phyloP scores from a whole-genome alignment of 2,888 invertebrate genomes.

The Xestoiulus laeticollis region DNA sequence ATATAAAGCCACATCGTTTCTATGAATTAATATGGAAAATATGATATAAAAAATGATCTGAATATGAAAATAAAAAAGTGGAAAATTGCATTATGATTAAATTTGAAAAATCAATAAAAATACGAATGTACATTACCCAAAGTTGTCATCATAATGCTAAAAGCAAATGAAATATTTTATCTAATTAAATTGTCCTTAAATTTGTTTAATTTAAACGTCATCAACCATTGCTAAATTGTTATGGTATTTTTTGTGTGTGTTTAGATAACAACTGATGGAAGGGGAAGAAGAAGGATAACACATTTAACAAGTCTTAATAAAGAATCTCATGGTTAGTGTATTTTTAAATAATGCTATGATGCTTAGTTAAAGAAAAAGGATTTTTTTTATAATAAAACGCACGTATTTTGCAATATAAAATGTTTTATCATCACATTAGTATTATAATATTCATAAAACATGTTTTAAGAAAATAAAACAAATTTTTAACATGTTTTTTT shows the following conservation, averaged over 20 bases:
- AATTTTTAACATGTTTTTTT: no score
- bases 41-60: not conserved
- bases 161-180: no score
- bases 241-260: no score
- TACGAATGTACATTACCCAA: not conserved
- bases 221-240: no score
- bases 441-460: no score
- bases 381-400: no score
- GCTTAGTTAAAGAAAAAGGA: no score
- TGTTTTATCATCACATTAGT: no score
- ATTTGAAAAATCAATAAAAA: not conserved
- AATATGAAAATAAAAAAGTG: not conserved
- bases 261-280: not conserved
- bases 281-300: conserved; percentile 23
- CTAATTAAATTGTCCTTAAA: no score
- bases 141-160: not conserved
- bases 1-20: not conserved
- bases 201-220: not conserved
- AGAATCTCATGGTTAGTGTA: conserved; percentile 40
- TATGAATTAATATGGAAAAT: not conserved
- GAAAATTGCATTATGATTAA: not conserved
- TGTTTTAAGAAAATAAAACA: no score
- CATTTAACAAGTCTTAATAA: conserved; percentile 30
- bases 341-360: not conserved
- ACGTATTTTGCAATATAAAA: no score